Evolutionary conservation across 2,113 vertebrate species (phyloP).

Genomic region (Leiothrix lutea): DNA sequence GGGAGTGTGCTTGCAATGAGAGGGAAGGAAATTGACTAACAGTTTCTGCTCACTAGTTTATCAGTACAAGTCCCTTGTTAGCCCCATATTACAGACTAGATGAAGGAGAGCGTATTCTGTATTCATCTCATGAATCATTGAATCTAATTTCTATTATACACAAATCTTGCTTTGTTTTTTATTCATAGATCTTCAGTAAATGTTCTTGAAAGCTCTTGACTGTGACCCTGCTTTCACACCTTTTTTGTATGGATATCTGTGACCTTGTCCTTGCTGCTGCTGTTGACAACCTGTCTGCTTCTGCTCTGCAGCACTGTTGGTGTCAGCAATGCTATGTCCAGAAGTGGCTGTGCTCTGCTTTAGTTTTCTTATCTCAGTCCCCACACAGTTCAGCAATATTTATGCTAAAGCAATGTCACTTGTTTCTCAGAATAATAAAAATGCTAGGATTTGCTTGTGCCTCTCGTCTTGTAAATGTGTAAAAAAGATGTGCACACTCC

Average conservation of each 20-base stretch:
- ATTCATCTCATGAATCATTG: background rate
- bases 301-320: background rate
- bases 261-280: background rate
- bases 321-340: background rate
- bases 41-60: background rate
- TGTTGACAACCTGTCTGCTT: background rate
- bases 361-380: background rate
- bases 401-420: background rate
- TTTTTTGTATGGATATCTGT: background rate
- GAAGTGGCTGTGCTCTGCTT: background rate
- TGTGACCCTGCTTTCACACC: background rate
- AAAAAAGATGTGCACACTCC: background rate
- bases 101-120: background rate
- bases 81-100: background rate
- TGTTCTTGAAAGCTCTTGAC: background rate
- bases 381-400: background rate
- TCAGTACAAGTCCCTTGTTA: background rate
- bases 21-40: background rate
- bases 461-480: background rate
- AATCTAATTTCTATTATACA: background rate
- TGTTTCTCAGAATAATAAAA: background rate
- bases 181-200: background rate
- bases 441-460: background rate
- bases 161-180: background rate
- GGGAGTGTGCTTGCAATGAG: background rate